Evolutionary conservation across 2,797 vertebrate species (phyloP), one percentile per base, ranked within the genome.

Genomic region (Syngnathus rostellatus): DNA sequence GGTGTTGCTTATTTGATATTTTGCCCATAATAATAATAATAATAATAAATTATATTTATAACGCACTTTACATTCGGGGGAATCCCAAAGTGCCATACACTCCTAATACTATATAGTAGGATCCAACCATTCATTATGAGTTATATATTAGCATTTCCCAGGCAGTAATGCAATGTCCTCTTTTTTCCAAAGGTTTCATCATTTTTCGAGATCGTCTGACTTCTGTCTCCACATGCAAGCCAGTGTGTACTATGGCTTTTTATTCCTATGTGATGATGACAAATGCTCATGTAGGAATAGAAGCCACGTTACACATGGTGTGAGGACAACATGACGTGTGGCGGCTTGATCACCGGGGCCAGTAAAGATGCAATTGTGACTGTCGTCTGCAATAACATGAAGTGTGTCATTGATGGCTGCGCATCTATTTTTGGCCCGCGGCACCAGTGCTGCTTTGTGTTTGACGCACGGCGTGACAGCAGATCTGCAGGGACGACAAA

Each of bases 261-360:
- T 99, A 99, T 99, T 99, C 97, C 97, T 99, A 99, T 97, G 96
- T 99, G 97, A 99, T 95, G 92, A 90, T 96, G 90, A 85, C 92
- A 92, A 91, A 90, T 45, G 92, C 92, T 98, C 95, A 92, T 92
- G 94, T 98, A 98, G 96, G 95, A 94, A 93, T 92, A 91, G 92
- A 98, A 99, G 97, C 97, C 96, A 95, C 95, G 94, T 94, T 94
- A 96, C 93, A 97, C 91, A 90, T 91, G 93, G 96, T 89, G 91
- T 94, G 91, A 93, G 90, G 89, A 93, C 97, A 88, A 65, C 88
- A 45, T n/a, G 62, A 75, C 63, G 72, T 21, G 58, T 21, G 38
- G 31, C 31, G 31, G 31, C 31, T 31, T 3, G 31, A 31, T 31
- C 31, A 31, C 31, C 31, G 31, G 31, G 31, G 31, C 31, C 72